Percentiles rank a stretch among this genome's conserved stretches.
Evolutionary conservation across 92 coral and sea anemone species (phyloP).

Genomic region (Phymanthus crucifer): DNA sequence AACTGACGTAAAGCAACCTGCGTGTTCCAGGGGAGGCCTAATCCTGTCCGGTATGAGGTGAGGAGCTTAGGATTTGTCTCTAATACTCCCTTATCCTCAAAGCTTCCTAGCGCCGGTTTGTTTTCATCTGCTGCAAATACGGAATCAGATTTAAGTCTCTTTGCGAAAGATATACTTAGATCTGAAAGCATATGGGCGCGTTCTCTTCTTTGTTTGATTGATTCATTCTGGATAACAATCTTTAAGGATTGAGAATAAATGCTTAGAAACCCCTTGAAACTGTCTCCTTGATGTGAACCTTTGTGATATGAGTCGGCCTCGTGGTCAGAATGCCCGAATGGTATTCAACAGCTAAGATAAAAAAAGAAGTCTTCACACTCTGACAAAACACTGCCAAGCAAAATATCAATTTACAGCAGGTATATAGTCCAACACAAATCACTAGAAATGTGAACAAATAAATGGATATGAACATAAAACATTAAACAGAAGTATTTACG

Average conservation of each 20-base stretch:
- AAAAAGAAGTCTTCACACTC: too few species aligned
- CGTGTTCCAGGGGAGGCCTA: background rate
- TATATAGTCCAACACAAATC: too few species aligned
- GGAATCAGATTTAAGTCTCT: background rate
- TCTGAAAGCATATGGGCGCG: background rate
- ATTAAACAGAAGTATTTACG: too few species aligned
- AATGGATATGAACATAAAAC: too few species aligned
- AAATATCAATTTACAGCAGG: too few species aligned
- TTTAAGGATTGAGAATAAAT: slow-evolving; percentile 1
- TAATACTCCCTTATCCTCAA: slow-evolving; percentile 10
- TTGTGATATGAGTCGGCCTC: background rate
- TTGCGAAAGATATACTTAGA: background rate
- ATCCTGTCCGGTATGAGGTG: slow-evolving; percentile 8
- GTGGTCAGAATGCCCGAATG: background rate
- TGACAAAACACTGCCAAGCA: too few species aligned
- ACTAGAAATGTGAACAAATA: too few species aligned
- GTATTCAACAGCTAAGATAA: background rate
- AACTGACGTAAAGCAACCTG: background rate
- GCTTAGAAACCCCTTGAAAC: background rate
- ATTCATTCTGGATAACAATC: background rate
- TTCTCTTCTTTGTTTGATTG: background rate
- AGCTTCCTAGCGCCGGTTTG: background rate
- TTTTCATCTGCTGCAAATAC: background rate
- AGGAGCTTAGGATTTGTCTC: background rate
- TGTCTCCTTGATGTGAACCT: background rate